Conservation (phyloP, 2,888 invertebrate species). For the Microctonus brassicae region DNA sequence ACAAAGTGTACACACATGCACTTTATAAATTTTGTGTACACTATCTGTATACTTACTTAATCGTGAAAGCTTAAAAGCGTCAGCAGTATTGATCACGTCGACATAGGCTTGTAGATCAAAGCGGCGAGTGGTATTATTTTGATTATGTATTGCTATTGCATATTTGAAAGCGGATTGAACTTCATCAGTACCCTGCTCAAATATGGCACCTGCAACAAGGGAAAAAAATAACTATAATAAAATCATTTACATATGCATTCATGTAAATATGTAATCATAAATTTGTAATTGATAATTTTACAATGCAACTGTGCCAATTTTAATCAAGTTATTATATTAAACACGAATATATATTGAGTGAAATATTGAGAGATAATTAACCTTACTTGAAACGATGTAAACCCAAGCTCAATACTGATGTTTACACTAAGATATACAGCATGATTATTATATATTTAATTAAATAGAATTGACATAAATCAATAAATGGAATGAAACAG, state of each 20-base stretch:
- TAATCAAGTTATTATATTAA: slow-evolving; percentile 1
- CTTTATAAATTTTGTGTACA: not conserved
- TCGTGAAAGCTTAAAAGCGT: slow-evolving; percentile 91
- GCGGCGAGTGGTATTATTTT: slow-evolving; percentile 83
- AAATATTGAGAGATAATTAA: slow-evolving; percentile 15
- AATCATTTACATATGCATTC: not conserved
- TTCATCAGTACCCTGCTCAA: slow-evolving; percentile 92
- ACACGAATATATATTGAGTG: slow-evolving; percentile 9
- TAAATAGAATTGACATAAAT: not conserved
- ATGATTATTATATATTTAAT: not conserved
- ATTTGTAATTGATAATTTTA: not conserved
- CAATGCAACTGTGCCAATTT: not conserved
- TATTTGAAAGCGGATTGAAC: slow-evolving; percentile 94
- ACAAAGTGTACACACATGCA: not conserved
- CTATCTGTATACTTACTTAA: slow-evolving; percentile 79
- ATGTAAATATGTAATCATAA: too few relatives aligned
- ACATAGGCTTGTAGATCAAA: slow-evolving; percentile 91
- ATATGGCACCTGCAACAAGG: slow-evolving; percentile 83
- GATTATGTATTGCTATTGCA: slow-evolving; percentile 88
- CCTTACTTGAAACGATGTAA: slow-evolving; percentile 18
- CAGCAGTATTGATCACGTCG: slow-evolving; percentile 92
- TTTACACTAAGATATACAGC: slow-evolving; percentile 7
- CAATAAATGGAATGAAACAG: not conserved
- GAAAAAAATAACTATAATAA: not conserved
- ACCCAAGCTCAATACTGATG: slow-evolving; percentile 12